Conservation (phyloP, 2,113 vertebrate species). For the Pogona vitticeps region DNA sequence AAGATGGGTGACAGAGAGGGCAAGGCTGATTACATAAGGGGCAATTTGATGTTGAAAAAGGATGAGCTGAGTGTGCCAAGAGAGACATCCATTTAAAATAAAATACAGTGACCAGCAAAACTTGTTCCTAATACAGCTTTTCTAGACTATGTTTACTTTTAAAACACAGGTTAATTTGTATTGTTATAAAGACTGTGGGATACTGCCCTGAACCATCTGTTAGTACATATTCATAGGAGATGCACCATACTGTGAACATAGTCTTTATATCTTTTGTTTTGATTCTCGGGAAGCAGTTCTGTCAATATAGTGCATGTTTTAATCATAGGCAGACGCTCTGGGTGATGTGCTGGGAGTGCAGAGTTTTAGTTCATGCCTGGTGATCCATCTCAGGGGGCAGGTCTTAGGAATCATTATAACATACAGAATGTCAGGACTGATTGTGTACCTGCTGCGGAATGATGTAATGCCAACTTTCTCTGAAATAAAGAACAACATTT, state of each 20-base stretch:
- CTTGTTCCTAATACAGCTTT: not conserved
- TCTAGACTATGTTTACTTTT: slow-evolving; percentile 33
- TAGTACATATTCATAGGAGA: slow-evolving; percentile 30
- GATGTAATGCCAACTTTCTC: not conserved
- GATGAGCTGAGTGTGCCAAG: not conserved
- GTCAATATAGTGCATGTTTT: slow-evolving; percentile 54
- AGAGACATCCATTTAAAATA: not conserved
- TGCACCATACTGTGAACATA: not conserved
- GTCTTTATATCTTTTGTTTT: slow-evolving; percentile 25
- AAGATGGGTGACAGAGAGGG: not conserved
- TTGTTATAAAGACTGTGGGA: slow-evolving; percentile 1
- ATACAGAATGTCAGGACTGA: not conserved
- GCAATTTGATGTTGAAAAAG: not conserved
- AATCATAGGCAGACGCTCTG: slow-evolving; percentile 35
- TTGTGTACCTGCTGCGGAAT: slow-evolving; percentile 36
- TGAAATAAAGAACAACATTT: slow-evolving; percentile 25
- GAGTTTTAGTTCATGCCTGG: slow-evolving; percentile 25
- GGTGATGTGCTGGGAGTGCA: slow-evolving; percentile 6
- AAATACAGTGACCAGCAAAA: not conserved
- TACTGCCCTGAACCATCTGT: slow-evolving; percentile 25
- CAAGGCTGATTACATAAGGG: not conserved
- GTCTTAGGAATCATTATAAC: slow-evolving; percentile 43
- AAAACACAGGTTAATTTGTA: slow-evolving; percentile 25
- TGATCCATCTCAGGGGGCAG: slow-evolving; percentile 13
- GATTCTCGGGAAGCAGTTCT: slow-evolving; percentile 30